These are phyloP conservation scores for Synergus umbraculus DNA, from an alignment of 2,888 invertebrate genomes.

Conservation along the genomic window DNA sequence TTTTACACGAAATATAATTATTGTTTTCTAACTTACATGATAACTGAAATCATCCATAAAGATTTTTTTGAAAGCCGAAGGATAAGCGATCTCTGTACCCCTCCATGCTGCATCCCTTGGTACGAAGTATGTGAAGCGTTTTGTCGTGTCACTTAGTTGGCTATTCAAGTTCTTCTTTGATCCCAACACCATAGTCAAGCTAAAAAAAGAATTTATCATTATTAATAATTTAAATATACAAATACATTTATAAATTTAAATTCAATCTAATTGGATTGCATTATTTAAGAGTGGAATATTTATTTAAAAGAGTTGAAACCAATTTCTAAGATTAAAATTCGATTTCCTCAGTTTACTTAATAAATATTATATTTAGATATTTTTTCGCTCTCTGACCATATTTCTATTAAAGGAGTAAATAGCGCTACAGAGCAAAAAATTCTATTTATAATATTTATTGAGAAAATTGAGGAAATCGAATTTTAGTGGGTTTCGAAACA, in stretches of 20 bases:
- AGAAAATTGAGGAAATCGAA: too few relatives aligned
- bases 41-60: conserved; percentile 89
- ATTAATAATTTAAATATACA: neutral
- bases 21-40: conserved; percentile 81
- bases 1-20: neutral
- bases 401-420: too few relatives aligned
- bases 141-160: conserved; percentile 86
- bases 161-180: conserved; percentile 87
- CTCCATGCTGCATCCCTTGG: conserved; percentile 95
- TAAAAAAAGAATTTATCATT: conserved; percentile 76
- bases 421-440: too few relatives aligned
- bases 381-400: too few relatives aligned
- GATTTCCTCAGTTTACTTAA: too few relatives aligned
- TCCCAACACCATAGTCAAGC: conserved; percentile 88
- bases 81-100: conserved; percentile 85
- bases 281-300: neutral
- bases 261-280: neutral
- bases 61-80: conserved; percentile 90
- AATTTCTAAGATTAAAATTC: too few relatives aligned
- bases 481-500: too few relatives aligned
- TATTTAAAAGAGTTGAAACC: neutral
- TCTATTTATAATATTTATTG: too few relatives aligned
- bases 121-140: conserved; percentile 93
- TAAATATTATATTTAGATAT: too few relatives aligned
- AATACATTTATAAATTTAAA: neutral